Percentiles rank a stretch among this genome's conserved stretches.
These are phyloP conservation scores for Sorex maritimensis DNA, from an alignment of 2,797 vertebrate species.

Conservation along the genomic window DNA sequence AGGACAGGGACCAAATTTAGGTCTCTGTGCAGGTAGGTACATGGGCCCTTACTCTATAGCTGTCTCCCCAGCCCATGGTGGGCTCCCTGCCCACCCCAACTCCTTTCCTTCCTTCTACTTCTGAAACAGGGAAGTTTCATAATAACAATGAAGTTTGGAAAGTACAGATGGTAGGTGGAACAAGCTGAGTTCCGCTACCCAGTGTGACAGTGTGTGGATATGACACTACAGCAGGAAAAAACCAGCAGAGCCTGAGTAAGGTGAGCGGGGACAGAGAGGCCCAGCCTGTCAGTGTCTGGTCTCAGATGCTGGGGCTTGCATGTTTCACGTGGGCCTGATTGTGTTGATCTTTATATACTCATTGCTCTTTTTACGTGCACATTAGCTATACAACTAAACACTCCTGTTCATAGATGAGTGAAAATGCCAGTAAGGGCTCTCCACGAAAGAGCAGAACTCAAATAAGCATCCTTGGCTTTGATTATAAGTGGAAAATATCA, in stretches of 20 bases:
- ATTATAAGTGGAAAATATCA: background rate
- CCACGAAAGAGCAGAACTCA: background rate
- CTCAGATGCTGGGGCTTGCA: background rate
- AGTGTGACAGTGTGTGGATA: too few relatives aligned
- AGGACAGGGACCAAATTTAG: too few relatives aligned
- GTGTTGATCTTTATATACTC: background rate
- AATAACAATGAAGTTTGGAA: background rate
- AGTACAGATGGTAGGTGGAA: background rate
- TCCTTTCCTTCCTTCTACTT: background rate
- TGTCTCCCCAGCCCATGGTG: too few relatives aligned
- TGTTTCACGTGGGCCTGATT: background rate
- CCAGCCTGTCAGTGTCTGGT: background rate
- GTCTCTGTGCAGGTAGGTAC: too few relatives aligned
- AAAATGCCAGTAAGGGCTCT: background rate
- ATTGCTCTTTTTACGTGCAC: slow-evolving; percentile 7
- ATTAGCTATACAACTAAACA: background rate
- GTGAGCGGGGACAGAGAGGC: background rate
- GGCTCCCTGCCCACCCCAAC: background rate
- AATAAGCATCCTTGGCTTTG: background rate
- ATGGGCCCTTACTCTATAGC: too few relatives aligned
- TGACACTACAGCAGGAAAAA: background rate
- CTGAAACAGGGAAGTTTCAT: background rate
- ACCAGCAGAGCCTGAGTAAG: background rate
- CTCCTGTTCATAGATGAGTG: too few relatives aligned
- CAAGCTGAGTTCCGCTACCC: background rate